Percentiles rank a stretch among this genome's conserved stretches.
These are phyloP conservation scores for Hydrotaea cyrtoneurina DNA, from an alignment of 2,888 invertebrate genomes.

Conservation along the genomic window DNA sequence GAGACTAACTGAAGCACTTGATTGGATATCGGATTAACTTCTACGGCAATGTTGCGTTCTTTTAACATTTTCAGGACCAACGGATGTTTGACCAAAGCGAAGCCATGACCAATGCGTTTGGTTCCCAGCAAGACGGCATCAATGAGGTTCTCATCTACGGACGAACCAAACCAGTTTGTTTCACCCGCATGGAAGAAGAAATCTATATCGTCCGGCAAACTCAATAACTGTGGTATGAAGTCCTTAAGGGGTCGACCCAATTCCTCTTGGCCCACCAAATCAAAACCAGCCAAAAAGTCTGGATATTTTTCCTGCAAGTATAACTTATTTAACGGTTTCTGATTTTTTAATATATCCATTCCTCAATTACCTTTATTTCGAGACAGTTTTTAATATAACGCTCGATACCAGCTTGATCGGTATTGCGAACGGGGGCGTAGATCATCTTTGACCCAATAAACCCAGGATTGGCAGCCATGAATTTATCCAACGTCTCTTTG, in stretches of 20 bases:
- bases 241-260: constrained; percentile 84
- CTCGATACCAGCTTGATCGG: constrained; percentile 78
- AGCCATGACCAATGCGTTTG: constrained; percentile 90
- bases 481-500: constrained; percentile 83
- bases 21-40: constrained; percentile 91
- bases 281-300: constrained; percentile 88
- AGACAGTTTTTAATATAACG: constrained; percentile 80
- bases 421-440: constrained; percentile 84
- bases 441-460: constrained; percentile 87
- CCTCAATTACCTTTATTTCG: constrained; percentile 73
- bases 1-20: constrained; percentile 86
- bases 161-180: constrained; percentile 87
- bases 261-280: constrained; percentile 91
- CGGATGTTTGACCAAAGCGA: constrained; percentile 88
- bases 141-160: constrained; percentile 87
- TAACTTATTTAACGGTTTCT: neutral
- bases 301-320: constrained; percentile 83
- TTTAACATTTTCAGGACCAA: constrained; percentile 83
- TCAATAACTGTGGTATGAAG: constrained; percentile 83
- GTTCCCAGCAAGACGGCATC: constrained; percentile 89
- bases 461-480: constrained; percentile 83
- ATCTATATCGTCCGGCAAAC: constrained; percentile 81
- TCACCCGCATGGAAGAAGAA: constrained; percentile 92
- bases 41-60: constrained; percentile 85
- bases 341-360: neutral